phyloP scores from a whole-genome alignment of 2,888 invertebrate genomes.

The Griposia aprilina region DNA sequence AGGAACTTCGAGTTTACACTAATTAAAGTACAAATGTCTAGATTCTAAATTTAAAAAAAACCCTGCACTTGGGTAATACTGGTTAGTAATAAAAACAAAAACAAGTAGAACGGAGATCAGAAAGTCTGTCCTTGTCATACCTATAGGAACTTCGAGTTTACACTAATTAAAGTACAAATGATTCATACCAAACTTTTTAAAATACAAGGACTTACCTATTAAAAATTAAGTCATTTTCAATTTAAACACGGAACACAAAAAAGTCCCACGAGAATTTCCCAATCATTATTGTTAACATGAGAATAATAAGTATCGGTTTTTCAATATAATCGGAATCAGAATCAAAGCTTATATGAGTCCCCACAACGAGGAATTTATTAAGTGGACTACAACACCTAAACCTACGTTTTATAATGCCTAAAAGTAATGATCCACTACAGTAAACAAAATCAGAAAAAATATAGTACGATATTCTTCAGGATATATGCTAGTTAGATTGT shows the following conservation, averaged over 20 bases:
- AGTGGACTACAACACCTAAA: not conserved
- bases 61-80: not conserved
- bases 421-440: too few relatives aligned
- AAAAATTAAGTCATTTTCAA: not conserved
- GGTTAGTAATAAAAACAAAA: not conserved
- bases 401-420: too few relatives aligned
- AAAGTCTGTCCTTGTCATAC: not conserved
- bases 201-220: not conserved
- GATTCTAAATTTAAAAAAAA: not conserved
- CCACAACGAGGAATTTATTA: not conserved
- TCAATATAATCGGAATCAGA: not conserved
- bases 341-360: constrained; percentile 22
- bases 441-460: too few relatives aligned
- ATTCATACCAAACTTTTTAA: not conserved
- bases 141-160: not conserved
- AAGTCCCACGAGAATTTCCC: constrained; percentile 5
- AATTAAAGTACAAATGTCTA: too few relatives aligned
- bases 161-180: not conserved
- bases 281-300: not conserved
- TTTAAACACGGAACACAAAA: not conserved
- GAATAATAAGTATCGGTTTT: not conserved
- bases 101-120: not conserved
- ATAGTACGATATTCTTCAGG: too few relatives aligned
- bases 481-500: too few relatives aligned
- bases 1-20: too few relatives aligned